These are phyloP conservation scores for Macrosiphum euphorbiae DNA, from an alignment of 2,888 invertebrate species.

Conservation along the genomic window DNA sequence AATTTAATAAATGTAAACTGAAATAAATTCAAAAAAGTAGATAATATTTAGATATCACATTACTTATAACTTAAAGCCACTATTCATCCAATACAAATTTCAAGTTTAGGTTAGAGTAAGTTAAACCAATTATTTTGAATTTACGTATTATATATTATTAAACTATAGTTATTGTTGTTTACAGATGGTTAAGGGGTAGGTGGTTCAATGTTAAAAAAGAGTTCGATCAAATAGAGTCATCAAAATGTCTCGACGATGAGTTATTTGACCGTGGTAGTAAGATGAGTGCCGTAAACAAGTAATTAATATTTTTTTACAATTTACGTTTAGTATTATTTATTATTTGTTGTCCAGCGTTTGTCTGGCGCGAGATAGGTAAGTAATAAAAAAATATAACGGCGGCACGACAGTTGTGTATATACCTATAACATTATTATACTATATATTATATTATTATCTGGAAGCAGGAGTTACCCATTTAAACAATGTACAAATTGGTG, in stretches of 20 bases:
- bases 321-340: background rate
- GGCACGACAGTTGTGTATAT: too few relatives aligned
- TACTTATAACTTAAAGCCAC: background rate
- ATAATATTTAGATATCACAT: background rate
- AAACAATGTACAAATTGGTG: too few relatives aligned
- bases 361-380: too few relatives aligned
- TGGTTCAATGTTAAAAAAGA: slow-evolving; percentile 63
- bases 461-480: too few relatives aligned
- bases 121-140: background rate
- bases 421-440: too few relatives aligned
- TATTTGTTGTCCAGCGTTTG: background rate
- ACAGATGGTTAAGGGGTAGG: slow-evolving; percentile 67
- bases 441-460: background rate
- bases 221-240: slow-evolving; percentile 25
- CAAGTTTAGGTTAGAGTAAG: background rate
- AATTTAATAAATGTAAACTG: background rate
- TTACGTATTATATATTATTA: background rate
- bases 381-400: too few relatives aligned
- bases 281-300: slow-evolving; percentile 1
- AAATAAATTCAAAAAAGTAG: background rate
- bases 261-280: background rate
- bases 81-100: background rate
- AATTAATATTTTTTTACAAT: background rate
- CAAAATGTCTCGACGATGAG: background rate
- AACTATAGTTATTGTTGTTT: background rate